These are phyloP conservation scores for Hofmannophila pseudospretella DNA, from an alignment of 2,888 invertebrate genomes.

Conservation along the genomic window DNA sequence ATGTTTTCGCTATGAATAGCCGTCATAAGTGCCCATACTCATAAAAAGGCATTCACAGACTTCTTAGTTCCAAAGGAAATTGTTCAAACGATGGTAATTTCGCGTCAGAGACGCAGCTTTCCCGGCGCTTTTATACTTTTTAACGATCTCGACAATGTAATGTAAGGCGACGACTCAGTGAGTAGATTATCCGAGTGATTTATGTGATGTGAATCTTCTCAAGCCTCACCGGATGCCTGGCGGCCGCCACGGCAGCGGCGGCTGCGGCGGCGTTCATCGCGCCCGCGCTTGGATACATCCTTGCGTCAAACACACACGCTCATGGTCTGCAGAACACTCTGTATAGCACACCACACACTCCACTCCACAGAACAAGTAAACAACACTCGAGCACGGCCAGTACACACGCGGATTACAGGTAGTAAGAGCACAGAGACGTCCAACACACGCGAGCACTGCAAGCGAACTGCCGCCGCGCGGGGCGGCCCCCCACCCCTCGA, in stretches of 20 bases:
- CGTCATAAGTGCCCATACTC: too few relatives aligned
- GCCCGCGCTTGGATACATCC: slow-evolving; percentile 92
- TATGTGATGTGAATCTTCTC: slow-evolving; percentile 28
- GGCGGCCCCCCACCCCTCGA: slow-evolving; percentile 40
- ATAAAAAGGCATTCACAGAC: neutral
- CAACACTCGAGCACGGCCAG: slow-evolving; percentile 47
- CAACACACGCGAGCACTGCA: slow-evolving; percentile 36
- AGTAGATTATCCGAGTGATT: slow-evolving; percentile 21
- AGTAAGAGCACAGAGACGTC: slow-evolving; percentile 32
- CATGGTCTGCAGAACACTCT: slow-evolving; percentile 58
- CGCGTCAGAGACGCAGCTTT: slow-evolving; percentile 13
- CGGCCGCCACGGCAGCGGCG: slow-evolving; percentile 89
- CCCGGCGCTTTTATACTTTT: slow-evolving; percentile 20
- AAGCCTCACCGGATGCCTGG: slow-evolving; percentile 92
- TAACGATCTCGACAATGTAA: slow-evolving; percentile 15
- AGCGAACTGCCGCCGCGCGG: slow-evolving; percentile 53
- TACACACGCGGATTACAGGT: slow-evolving; percentile 55
- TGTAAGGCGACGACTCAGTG: slow-evolving; percentile 11
- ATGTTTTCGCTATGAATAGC: too few relatives aligned
- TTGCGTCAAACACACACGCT: slow-evolving; percentile 73
- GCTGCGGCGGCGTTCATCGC: slow-evolving; percentile 90
- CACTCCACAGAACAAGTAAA: slow-evolving; percentile 39
- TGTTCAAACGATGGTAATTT: neutral
- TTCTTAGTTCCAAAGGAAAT: neutral
- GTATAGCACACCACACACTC: slow-evolving; percentile 64